Evolutionary conservation across 1,140 invertebrate species (phyloP).

Genomic region (Lethrus apterus): DNA sequence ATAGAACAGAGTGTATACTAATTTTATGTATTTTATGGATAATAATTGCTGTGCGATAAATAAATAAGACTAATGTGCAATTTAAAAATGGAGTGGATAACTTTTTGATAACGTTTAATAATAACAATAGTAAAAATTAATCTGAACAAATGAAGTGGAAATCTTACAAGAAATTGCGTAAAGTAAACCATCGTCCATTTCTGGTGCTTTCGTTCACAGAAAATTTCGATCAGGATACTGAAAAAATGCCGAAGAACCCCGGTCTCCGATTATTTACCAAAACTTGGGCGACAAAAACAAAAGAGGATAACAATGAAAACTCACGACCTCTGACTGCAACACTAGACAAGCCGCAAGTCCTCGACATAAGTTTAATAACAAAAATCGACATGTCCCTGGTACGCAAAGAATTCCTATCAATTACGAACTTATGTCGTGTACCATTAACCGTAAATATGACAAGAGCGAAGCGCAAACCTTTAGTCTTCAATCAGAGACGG

Average conservation of each 20-base stretch:
- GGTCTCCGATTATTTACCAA: conserved; percentile 34
- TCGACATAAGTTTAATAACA: conserved; percentile 46
- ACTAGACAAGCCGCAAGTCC: conserved; percentile 48
- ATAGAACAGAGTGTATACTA: no score
- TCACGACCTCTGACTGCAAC: conserved; percentile 50
- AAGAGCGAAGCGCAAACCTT: not conserved
- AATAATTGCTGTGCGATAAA: no score
- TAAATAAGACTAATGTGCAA: no score
- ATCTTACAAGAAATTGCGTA: not conserved
- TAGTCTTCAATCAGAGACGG: not conserved
- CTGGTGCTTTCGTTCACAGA: conserved; percentile 24
- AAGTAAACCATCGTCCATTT: conserved; percentile 21
- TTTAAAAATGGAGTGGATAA: no score
- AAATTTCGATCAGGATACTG: conserved; percentile 8
- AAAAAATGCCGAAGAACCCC: conserved; percentile 29
- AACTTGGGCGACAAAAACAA: conserved; percentile 42
- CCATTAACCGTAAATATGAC: conserved; percentile 16
- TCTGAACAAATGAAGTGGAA: conserved; percentile 13
- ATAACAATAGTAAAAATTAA: no score
- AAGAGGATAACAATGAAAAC: conserved; percentile 30
- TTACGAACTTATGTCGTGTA: conserved; percentile 36
- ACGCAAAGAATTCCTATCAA: conserved; percentile 47
- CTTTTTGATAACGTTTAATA: no score
- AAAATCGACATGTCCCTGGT: conserved; percentile 56
- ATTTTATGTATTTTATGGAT: no score